phyloP scores from a whole-genome alignment of 2,113 vertebrate genomes.

The Clarias batrachus region DNA sequence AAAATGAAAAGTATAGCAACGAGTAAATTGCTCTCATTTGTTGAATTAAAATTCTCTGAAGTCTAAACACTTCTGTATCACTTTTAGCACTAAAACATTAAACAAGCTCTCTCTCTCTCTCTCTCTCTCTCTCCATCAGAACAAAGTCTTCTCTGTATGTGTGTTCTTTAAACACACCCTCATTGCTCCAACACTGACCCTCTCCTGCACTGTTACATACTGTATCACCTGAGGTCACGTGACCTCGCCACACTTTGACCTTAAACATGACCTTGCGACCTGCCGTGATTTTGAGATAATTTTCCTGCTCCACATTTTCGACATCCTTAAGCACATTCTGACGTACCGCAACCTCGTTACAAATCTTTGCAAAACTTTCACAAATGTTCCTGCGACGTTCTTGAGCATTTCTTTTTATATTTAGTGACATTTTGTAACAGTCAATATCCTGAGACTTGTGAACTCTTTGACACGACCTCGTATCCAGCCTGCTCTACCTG shows the following conservation, averaged over 20 bases:
- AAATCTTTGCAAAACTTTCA: slow-evolving; percentile 52
- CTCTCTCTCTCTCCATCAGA: not conserved
- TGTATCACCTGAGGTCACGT: not conserved
- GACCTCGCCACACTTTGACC: not conserved
- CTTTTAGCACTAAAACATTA: not conserved
- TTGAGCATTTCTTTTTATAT: slow-evolving; percentile 49
- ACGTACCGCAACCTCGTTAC: slow-evolving; percentile 58
- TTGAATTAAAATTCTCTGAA: not conserved
- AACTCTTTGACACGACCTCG: not conserved
- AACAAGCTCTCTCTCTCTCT: not conserved
- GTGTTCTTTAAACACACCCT: not conserved
- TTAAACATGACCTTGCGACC: not conserved
- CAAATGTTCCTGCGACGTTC: slow-evolving; percentile 57
- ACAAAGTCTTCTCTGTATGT: not conserved
- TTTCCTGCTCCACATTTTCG: not conserved
- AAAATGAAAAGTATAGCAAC: too few relatives aligned
- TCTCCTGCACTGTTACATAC: not conserved
- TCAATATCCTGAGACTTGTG: not conserved
- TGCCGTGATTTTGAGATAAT: not conserved
- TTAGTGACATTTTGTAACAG: not conserved
- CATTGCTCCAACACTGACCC: too few relatives aligned
- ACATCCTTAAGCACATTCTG: not conserved
- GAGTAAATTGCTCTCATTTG: too few relatives aligned
- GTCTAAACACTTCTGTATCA: not conserved
- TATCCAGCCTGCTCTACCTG: not conserved